Evolutionary conservation across 2,113 vertebrate genomes (phyloP), one percentile per base, ranked within the genome.

Genomic region (Butastur rufipennis): DNA sequence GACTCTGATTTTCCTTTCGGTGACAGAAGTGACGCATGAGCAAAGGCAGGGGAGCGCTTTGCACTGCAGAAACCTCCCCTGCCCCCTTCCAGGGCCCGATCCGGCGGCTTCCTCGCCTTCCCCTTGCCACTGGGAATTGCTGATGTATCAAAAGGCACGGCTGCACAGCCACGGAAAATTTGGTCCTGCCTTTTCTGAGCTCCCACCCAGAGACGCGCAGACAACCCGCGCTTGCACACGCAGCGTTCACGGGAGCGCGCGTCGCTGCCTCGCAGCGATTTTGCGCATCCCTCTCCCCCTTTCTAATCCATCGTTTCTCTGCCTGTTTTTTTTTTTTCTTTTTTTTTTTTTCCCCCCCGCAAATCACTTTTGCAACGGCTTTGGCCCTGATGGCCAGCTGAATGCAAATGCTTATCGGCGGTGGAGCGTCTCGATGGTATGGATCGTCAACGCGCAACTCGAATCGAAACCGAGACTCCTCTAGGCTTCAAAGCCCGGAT

Each of bases 231-330:
- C 63, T 61, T 5, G 13, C 25, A 32, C 63, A 14, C 11, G 2
- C 3, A 0, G 32, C 2, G 22, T 10, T 38, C 2, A 2, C 9
- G 11, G 62, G 43, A 27, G 67, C 23, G 15, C 0, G 2, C 7
- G 72, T 23, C 0, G 2, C 59, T 47, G 81, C 72, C 32, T 31
- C 0, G 1, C 72, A 6, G 68, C 0, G 15, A 5, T 40, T 73
- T 21, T 19, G 34, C 26, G 68, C 70, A 12, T 72, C 89, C 61
- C 14, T 59, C 43, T 58, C 71, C 55, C 42, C 32, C 21, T 55
- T 32, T 3, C 81, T 32, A 45, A 93, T 26, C 91, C 81, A 43
- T 61, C 88, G n/a, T 79, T 59, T 68, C 53, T 15, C 9, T 0
- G 4, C 55, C 55, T 48, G 34, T 4, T 50, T 25, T 50, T 13